Evolutionary conservation across 2,113 vertebrate species (phyloP), one percentile per base, ranked within the genome.

Genomic region (Junco hyemalis): DNA sequence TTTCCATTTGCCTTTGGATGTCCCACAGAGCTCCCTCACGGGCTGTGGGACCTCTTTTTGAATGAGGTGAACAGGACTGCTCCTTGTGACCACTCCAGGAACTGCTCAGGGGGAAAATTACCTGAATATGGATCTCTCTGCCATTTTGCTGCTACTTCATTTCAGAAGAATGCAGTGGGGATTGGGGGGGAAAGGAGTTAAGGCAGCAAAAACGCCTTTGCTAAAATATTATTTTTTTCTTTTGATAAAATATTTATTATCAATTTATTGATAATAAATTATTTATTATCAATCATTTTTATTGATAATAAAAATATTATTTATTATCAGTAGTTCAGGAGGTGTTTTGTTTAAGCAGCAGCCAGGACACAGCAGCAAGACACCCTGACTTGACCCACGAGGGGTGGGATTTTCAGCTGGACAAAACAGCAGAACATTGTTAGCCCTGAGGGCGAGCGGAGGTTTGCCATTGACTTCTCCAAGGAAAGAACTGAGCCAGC

Each of bases 11-110:
- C 56, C 88, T 93, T 74, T 48, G 61, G 56, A 44, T 12, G 20
- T 9, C 33, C 66, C 17, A 4, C 47, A 21, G 74, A 0, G 7
- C 83, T 87, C 28, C 25, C 28, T 60, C 14, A 2, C 0, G 6
- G 65, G 73, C 78, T 53, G 3, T 16, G 40, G 85, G 88, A 29
- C 14, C 31, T 31, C 42, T 71, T 51, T 48, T 14, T 3, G 47
- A 81, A 19, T 0, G 12, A 31, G 64, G 66, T 2, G 24, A 78
- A 8, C 63, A 24, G 36, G 60, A 25, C n/a, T 28, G 64, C 15
- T 66, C 54, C 38, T 44, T 51, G 42, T 0, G 12, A 82, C 59
- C n/a, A 29, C n/a, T 33, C 42, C 48, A 29, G 18, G 4, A 28
- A 21, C 57, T 40, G 20, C 51, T 48, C 24, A 4, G 33, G 66